Evolutionary conservation across 2,888 invertebrate genomes (phyloP).

Genomic region (Empis livida): DNA sequence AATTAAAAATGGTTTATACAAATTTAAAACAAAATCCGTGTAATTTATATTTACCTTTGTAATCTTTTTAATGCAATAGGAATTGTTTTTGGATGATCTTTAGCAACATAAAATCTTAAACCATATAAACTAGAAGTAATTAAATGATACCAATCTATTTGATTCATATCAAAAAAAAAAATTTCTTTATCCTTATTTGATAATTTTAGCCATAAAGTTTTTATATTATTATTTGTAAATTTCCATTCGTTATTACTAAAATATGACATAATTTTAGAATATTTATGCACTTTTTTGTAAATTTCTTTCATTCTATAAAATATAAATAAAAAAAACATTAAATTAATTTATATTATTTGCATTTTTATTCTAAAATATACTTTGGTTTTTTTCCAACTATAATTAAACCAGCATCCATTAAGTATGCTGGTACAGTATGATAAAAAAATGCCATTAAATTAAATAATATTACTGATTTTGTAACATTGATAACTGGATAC

Average conservation of each 20-base stretch:
- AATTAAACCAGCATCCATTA: slow-evolving; percentile 42
- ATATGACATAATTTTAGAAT: slow-evolving; percentile 56
- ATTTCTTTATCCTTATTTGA: slow-evolving; percentile 36
- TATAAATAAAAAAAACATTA: not conserved
- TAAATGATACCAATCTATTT: slow-evolving; percentile 50
- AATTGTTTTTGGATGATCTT: slow-evolving; percentile 58
- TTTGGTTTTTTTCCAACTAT: slow-evolving; percentile 42
- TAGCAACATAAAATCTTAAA: slow-evolving; percentile 59
- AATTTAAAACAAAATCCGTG: too few species aligned
- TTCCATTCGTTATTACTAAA: slow-evolving; percentile 63
- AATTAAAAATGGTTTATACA: not conserved
- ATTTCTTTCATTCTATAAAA: slow-evolving; percentile 55
- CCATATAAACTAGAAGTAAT: slow-evolving; percentile 49
- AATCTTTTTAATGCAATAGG: slow-evolving; percentile 46
- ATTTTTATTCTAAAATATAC: slow-evolving; percentile 21
- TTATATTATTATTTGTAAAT: slow-evolving; percentile 50
- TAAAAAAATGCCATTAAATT: slow-evolving; percentile 40
- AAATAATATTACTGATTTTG: slow-evolving; percentile 33
- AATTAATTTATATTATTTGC: not conserved
- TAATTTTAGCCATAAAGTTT: slow-evolving; percentile 34
- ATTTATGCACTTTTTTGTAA: slow-evolving; percentile 68
- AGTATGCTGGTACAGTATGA: slow-evolving; percentile 50
- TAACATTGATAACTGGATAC: slow-evolving; percentile 44
- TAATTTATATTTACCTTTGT: slow-evolving; percentile 38
- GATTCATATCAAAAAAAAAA: slow-evolving; percentile 60